Percentiles rank a stretch among this genome's conserved stretches.
Conservation (phyloP, 1,140 invertebrate genomes). For the Anastatus disparis region DNA sequence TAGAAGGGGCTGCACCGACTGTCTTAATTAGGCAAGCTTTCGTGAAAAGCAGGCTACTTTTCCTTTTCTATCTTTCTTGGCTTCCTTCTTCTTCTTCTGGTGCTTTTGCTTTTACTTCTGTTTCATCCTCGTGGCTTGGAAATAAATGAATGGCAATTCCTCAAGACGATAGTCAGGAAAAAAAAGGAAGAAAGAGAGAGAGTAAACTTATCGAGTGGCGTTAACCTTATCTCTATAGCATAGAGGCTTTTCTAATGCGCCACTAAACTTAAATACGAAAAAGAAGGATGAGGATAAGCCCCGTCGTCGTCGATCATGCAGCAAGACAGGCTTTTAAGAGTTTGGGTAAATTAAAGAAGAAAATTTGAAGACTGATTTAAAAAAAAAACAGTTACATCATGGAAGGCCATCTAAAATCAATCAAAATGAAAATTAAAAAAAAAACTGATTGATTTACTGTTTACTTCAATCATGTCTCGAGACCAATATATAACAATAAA, state of each 20-base stretch:
- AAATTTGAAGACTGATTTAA: constrained; percentile 14
- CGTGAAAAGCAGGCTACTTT: no score
- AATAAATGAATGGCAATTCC: background rate
- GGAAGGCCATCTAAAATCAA: no score
- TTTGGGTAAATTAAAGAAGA: background rate
- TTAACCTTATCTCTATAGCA: background rate
- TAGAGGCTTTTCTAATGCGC: no score
- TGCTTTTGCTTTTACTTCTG: no score
- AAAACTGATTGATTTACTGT: background rate
- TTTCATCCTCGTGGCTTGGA: background rate
- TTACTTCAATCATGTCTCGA: no score
- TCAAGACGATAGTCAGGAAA: background rate
- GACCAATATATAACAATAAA: no score
- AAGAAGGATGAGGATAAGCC: background rate
- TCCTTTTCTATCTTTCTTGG: no score
- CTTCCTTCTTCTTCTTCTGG: background rate
- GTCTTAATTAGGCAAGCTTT: constrained; percentile 5
- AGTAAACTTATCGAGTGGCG: no score
- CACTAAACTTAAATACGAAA: no score
- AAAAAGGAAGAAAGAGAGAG: no score
- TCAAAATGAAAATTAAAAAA: no score
- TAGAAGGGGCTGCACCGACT: background rate
- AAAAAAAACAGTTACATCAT: no score
- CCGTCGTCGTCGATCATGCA: background rate
- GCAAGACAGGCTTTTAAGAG: background rate